Conservation (phyloP, 2,888 invertebrate species). For the Synanthedon andrenaeformis region DNA sequence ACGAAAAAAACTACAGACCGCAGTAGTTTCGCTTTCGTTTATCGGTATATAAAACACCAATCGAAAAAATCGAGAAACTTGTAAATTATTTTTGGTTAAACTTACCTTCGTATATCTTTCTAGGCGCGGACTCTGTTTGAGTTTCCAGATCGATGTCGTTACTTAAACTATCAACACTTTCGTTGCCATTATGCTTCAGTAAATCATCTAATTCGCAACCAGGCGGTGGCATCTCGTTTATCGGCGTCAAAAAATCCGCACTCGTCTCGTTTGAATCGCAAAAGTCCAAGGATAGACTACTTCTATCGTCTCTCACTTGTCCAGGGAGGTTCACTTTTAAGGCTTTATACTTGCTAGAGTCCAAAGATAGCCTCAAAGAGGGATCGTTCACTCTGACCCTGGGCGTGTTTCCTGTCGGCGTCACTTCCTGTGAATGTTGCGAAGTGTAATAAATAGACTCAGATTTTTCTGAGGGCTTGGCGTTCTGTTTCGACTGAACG, state of each 20-base stretch:
- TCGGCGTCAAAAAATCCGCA: conserved; percentile 63
- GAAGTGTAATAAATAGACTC: conserved; percentile 65
- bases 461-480: conserved; percentile 46
- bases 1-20: too few species aligned
- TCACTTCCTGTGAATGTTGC: conserved; percentile 59
- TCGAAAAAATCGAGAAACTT: not conserved
- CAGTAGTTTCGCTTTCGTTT: too few species aligned
- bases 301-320: conserved; percentile 45
- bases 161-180: conserved; percentile 53
- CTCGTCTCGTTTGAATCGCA: conserved; percentile 66
- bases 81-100: conserved; percentile 7
- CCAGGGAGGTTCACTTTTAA: conserved; percentile 36
- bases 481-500: conserved; percentile 25
- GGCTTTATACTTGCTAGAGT: conserved; percentile 53
- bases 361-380: conserved; percentile 51
- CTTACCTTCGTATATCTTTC: conserved; percentile 40
- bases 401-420: conserved; percentile 43
- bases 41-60: not conserved
- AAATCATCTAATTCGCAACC: conserved; percentile 62
- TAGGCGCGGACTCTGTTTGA: conserved; percentile 58
- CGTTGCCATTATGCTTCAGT: conserved; percentile 56
- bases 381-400: conserved; percentile 48
- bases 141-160: conserved; percentile 59
- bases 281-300: conserved; percentile 56
- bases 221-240: conserved; percentile 63